A percentile compares a stretch with the other conserved stretches of the same genome.
Evolutionary conservation across 2,888 invertebrate species (phyloP).

Genomic region (Mystacides longicornis): DNA sequence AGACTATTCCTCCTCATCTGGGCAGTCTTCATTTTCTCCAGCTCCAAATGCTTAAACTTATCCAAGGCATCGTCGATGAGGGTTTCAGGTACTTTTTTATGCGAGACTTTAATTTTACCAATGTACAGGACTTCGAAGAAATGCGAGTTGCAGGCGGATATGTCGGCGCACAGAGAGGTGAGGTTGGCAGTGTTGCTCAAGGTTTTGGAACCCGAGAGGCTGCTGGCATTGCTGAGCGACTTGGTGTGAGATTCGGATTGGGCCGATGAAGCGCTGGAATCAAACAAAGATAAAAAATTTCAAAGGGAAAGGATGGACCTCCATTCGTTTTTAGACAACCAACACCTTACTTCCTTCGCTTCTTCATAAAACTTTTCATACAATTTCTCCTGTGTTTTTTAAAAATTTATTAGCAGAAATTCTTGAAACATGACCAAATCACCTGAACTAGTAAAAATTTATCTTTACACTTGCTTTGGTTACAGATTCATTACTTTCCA

Average conservation of each 20-base stretch:
- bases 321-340: too few relatives aligned
- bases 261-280: conserved; percentile 1
- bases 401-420: too few relatives aligned
- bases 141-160: conserved; percentile 80
- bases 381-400: too few relatives aligned
- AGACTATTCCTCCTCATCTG: conserved; percentile 39
- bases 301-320: too few relatives aligned
- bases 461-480: too few relatives aligned
- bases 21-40: conserved; percentile 51
- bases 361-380: too few relatives aligned
- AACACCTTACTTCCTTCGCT: too few relatives aligned
- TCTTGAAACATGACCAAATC: too few relatives aligned
- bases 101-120: conserved; percentile 83
- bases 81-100: conserved; percentile 77
- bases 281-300: too few relatives aligned
- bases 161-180: conserved; percentile 67
- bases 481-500: too few relatives aligned
- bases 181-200: conserved; percentile 56
- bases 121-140: conserved; percentile 89
- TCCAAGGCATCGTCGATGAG: conserved; percentile 87
- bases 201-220: conserved; percentile 30
- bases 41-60: conserved; percentile 74
- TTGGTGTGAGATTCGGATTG: neutral
- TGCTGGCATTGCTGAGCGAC: neutral
- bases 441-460: too few relatives aligned